Percentiles rank a stretch among this genome's conserved stretches.
Conservation (phyloP, 2,888 invertebrate genomes). For the Unio delphinus region DNA sequence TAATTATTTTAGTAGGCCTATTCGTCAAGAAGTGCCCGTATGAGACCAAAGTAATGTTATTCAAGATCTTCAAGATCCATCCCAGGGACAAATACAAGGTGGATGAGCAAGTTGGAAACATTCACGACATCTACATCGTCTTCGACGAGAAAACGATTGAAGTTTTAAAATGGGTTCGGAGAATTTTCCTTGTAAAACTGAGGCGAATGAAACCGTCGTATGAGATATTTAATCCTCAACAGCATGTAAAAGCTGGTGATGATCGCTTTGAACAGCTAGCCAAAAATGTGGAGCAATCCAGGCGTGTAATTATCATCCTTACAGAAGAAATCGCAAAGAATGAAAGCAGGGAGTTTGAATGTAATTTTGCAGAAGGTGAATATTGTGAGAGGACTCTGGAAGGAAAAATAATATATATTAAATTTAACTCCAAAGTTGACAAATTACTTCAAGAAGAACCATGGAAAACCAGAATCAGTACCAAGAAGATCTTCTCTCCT, state of each 20-base stretch:
- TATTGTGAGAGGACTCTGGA: slow-evolving; percentile 12
- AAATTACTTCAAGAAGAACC: slow-evolving; percentile 25
- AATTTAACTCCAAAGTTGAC: slow-evolving; percentile 14
- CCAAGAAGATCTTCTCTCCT: slow-evolving; percentile 25
- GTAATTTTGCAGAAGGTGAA: slow-evolving; percentile 28
- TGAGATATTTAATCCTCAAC: slow-evolving; percentile 23
- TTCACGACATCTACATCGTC: slow-evolving; percentile 30
- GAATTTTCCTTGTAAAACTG: slow-evolving; percentile 26
- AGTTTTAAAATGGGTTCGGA: slow-evolving; percentile 31
- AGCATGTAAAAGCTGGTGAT: slow-evolving; percentile 20
- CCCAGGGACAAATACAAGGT: slow-evolving; percentile 31
- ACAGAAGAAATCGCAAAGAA: slow-evolving; percentile 28
- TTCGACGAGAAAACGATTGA: slow-evolving; percentile 29
- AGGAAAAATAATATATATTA: slow-evolving; percentile 18
- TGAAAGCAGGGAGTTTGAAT: slow-evolving; percentile 20
- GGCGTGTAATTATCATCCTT: slow-evolving; percentile 32
- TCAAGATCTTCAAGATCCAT: slow-evolving; percentile 24
- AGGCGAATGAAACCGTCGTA: slow-evolving; percentile 29
- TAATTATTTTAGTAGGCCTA: slow-evolving; percentile 10
- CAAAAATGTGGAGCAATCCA: slow-evolving; percentile 25
- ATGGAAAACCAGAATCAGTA: slow-evolving; percentile 34
- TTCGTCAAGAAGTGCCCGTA: slow-evolving; percentile 40
- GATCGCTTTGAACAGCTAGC: slow-evolving; percentile 9
- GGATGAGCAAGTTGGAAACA: slow-evolving; percentile 16
- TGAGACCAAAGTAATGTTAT: slow-evolving; percentile 41